A percentile compares a stretch with the other conserved stretches of the same genome.
Evolutionary conservation across 2,888 invertebrate species (phyloP).

Genomic region (Hydropsyche betteni): DNA sequence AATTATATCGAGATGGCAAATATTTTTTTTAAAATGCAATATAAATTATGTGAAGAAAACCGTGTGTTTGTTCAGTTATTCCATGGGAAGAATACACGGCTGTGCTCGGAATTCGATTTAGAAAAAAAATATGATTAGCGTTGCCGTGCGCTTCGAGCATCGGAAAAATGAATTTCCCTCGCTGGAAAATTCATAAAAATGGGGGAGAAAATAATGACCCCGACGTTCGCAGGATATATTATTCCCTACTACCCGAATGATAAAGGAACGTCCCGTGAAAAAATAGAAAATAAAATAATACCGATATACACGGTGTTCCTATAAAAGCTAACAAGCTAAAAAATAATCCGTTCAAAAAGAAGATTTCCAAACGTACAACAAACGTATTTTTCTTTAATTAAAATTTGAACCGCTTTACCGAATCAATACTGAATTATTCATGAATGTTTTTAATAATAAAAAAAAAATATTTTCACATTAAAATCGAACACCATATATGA

Average conservation of each 20-base stretch:
- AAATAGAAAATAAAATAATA: slow-evolving; percentile 15
- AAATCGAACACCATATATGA: neutral
- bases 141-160: slow-evolving; percentile 41
- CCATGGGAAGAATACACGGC: slow-evolving; percentile 12
- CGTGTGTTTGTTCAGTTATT: slow-evolving; percentile 27
- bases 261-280: slow-evolving; percentile 8
- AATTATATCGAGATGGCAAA: too few relatives aligned
- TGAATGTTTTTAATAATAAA: too few relatives aligned
- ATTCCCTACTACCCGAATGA: slow-evolving; percentile 29
- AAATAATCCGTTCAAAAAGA: too few relatives aligned
- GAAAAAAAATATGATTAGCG: slow-evolving; percentile 50
- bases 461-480: too few relatives aligned
- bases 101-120: slow-evolving; percentile 47
- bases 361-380: too few relatives aligned
- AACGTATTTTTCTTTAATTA: too few relatives aligned
- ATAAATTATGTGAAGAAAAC: neutral
- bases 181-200: slow-evolving; percentile 46
- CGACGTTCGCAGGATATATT: slow-evolving; percentile 41
- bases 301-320: too few relatives aligned
- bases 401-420: too few relatives aligned
- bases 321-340: too few relatives aligned
- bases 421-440: too few relatives aligned
- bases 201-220: slow-evolving; percentile 48
- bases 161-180: slow-evolving; percentile 45
- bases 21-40: too few relatives aligned